A percentile compares a stretch with the other conserved stretches of the same genome.
These are phyloP conservation scores for Drosophila mimica DNA, from an alignment of 2,888 invertebrate genomes.

Conservation along the genomic window DNA sequence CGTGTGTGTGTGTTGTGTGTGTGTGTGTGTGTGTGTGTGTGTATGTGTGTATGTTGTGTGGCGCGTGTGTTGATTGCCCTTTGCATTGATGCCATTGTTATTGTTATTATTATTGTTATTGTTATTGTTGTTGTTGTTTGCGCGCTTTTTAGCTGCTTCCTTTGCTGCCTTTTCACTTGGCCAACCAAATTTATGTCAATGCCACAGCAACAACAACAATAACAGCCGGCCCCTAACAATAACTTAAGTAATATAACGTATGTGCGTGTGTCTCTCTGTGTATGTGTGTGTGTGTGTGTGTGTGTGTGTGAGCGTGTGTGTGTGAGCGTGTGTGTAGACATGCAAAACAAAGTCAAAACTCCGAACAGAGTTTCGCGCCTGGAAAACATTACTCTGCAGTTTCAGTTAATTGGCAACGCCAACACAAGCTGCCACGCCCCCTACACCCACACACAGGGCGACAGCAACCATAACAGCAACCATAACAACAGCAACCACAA, in stretches of 20 bases:
- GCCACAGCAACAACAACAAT: conserved; percentile 67
- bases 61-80: conserved; percentile 60
- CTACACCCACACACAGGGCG: conserved; percentile 23
- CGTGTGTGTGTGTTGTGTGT: conserved; percentile 22
- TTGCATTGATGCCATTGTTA: conserved; percentile 34
- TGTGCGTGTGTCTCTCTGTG: conserved; percentile 7
- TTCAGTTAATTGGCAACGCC: conserved; percentile 76
- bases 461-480: conserved; percentile 23
- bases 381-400: conserved; percentile 78
- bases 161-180: conserved; percentile 60
- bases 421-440: conserved; percentile 38
- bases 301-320: conserved; percentile 17
- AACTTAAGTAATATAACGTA: conserved; percentile 29
- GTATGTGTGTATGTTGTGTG: conserved; percentile 27
- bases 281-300: conserved; percentile 13
- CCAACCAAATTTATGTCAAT: conserved; percentile 72
- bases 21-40: conserved; percentile 26
- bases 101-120: conserved; percentile 14
- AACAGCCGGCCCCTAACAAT: conserved; percentile 44
- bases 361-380: conserved; percentile 40
- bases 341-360: conserved; percentile 54
- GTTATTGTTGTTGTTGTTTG: conserved; percentile 38
- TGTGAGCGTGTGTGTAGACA: conserved; percentile 41
- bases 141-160: conserved; percentile 65
- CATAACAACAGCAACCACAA: conserved; percentile 14